Conservation (phyloP, 2,888 invertebrate genomes). For the Lithosia quadra region DNA sequence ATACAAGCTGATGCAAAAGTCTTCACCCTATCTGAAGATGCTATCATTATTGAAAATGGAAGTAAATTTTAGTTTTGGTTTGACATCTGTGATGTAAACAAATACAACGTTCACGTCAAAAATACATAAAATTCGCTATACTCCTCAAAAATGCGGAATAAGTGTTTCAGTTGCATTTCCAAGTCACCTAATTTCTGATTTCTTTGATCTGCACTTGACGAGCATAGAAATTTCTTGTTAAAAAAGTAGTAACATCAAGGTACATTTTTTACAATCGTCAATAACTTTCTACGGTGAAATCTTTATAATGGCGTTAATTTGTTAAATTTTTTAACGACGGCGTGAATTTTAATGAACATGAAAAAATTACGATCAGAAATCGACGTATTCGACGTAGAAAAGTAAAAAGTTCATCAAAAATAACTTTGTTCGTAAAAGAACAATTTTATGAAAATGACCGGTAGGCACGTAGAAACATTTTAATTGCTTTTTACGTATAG, state of each 20-base stretch:
- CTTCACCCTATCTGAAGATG: no score
- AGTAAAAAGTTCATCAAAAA: constrained; percentile 42
- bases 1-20: no score
- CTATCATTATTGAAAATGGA: no score
- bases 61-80: no score
- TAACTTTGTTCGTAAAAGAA: constrained; percentile 37
- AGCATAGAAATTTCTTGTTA: no score
- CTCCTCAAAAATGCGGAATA: no score
- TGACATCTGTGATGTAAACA: no score
- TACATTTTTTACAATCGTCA: constrained; percentile 18
- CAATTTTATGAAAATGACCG: constrained; percentile 25
- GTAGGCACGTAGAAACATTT: constrained; percentile 28
- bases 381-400: constrained; percentile 23
- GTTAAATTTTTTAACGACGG: constrained; percentile 38
- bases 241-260: constrained; percentile 4
- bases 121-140: no score
- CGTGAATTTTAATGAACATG: constrained; percentile 34
- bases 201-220: no score
- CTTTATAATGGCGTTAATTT: constrained; percentile 47
- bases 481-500: constrained; percentile 24
- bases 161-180: no score
- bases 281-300: constrained; percentile 31
- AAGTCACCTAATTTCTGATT: no score
- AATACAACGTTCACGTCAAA: no score
- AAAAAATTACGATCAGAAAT: constrained; percentile 37